Evolutionary conservation across 2,113 vertebrate genomes (phyloP), one percentile per base, ranked within the genome.

Genomic region (Macaca nemestrina): DNA sequence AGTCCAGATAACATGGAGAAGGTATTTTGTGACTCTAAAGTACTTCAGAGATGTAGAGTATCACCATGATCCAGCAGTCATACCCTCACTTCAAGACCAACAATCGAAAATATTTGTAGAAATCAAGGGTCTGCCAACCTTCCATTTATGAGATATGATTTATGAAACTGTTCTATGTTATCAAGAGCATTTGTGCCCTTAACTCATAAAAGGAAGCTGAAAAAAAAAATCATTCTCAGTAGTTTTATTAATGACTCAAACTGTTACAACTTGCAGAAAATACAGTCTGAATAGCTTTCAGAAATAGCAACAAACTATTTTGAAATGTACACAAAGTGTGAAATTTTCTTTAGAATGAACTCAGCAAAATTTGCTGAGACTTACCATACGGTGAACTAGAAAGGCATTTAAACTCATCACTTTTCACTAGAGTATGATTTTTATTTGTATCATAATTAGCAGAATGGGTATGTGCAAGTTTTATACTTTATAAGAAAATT

Each of bases 251-350:
- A 87, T 92, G 4, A 94, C 45, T 0, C 0, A 2, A 1, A 3
- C 23, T 93, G 16, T 78, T 97, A 79, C 30, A 82, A 32, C 92
- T 81, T 1, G 0, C 91, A 93, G 55, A 97, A 94, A 96, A 55
- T 88, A 3, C 14, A 48, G 18, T 68, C 14, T 59, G 78, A 89
- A 82, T 87, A 79, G 32, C 70, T 95, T 97, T 88, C 89, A 75
- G 81, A 96, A 97, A 96, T 67, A 87, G 16, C n/a, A 23, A 73
- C 55, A 87, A 61, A 90, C 48, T 67, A 82, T 95, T 90, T 86
- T 92, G 92, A 97, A 98, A 57, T 88, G 59, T 57, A 90, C 3
- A 67, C 82, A 0, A 3, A 90, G 40, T n/a, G 10, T 55, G 50
- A 96, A 3, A 83, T 90, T 98, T 96, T 95, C 0, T 94, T 80